Evolutionary conservation across 1,140 invertebrate genomes (phyloP).

Genomic region (Stenopsyche tienmushanensis): DNA sequence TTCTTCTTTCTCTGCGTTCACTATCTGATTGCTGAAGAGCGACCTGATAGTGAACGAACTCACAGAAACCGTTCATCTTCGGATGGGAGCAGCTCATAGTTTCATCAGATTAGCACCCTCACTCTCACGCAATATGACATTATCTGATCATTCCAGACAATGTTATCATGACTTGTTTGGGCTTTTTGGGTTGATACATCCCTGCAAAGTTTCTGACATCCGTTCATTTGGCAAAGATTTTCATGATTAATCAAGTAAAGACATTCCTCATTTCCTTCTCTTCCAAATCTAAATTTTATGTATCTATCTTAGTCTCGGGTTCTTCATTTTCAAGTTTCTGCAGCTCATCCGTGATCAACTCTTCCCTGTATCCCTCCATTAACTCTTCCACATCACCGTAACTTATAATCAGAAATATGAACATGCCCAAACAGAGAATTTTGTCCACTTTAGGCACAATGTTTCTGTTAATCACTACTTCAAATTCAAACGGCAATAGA

Average conservation of each 20-base stretch:
- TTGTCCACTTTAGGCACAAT: constrained; percentile 38
- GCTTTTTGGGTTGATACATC: constrained; percentile 6
- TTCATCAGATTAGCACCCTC: too few species aligned
- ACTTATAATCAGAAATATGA: constrained; percentile 42
- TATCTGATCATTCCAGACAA: neutral
- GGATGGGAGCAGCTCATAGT: too few species aligned
- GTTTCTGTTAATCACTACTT: constrained; percentile 32
- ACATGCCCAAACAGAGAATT: constrained; percentile 36
- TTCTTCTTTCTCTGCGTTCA: too few species aligned
- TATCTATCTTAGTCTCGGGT: neutral
- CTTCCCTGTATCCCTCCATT: constrained; percentile 4
- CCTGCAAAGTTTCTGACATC: neutral
- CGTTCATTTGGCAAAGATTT: too few species aligned
- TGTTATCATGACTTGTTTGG: constrained; percentile 26
- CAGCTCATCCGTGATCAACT: neutral
- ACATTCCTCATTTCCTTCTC: neutral
- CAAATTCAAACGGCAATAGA: too few species aligned
- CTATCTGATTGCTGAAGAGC: too few species aligned
- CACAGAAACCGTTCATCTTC: too few species aligned
- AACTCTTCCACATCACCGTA: constrained; percentile 38
- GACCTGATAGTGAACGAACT: too few species aligned
- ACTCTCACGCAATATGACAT: too few species aligned
- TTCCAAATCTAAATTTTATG: neutral
- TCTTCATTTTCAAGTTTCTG: neutral
- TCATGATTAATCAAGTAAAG: neutral